Base-by-base conservation (phyloP, 2,888 invertebrate species). In the Hecatera dysodea region DNA sequence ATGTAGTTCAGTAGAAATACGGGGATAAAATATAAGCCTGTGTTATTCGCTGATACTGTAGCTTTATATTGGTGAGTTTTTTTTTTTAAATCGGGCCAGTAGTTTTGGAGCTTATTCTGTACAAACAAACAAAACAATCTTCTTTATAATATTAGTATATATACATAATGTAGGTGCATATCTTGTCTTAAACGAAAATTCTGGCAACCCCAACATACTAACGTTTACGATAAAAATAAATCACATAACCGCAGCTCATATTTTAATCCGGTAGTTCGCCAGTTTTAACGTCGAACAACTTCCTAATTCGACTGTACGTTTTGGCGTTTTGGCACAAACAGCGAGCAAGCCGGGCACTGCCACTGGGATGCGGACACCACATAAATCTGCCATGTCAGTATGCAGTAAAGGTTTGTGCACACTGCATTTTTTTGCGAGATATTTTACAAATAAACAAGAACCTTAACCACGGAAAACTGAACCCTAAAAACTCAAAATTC, bases 321-420 rank as follows among this genome's bases (percentile, higher is more conserved):
- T 85, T 87, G 85, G 86, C 86, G 62, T 81, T 84, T 85, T 87
- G 87, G 89, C 88, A 86, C 83, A 83, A 80, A 84, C 76, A 76
- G 62, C 33, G 48, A 64, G 63, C 70, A 61, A 65, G 74, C 81
- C 29, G 67, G 55, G 62, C 36, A 62, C 59, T 81, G 87, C 83
- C 86, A 78, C 64, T 78, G 68, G 44, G 60, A 74, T 78, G 72
- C 75, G 71, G 59, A 75, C 53, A 63, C 60, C 79, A 80, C 67
- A 86, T 88, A 88, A 87, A 88, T 89, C 80, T 82, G 69, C 55
- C 42, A 24, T 80, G 81, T 84, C 86, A 79, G 65, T 57, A 7
- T 57, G 44, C 22, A 55, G 29, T 52, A 63, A 1, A 36, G 77
- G 19, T 55, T n/a, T 59, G 39, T 77, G 12, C 44, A 27, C 12